These are phyloP conservation scores for Melanotaenia boesemani DNA, from an alignment of 2,797 vertebrate species.

Conservation along the genomic window DNA sequence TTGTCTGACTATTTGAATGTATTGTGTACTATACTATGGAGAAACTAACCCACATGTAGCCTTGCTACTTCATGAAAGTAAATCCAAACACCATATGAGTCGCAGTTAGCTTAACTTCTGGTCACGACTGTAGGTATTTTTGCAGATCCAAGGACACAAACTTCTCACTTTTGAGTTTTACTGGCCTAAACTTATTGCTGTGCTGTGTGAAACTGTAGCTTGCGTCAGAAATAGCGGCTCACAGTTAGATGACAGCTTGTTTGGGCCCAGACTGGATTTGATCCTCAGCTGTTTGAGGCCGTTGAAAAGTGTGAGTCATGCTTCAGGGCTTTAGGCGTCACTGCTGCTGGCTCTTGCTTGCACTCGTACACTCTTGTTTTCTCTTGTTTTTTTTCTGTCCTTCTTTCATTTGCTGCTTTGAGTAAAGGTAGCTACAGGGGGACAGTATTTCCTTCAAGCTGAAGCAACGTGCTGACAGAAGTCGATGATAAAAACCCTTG, in stretches of 20 bases:
- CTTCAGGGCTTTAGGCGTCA: constrained; percentile 44
- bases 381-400: constrained; percentile 9
- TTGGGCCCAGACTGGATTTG: constrained; percentile 59
- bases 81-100: constrained; percentile 37
- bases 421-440: constrained; percentile 9
- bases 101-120: constrained; percentile 4
- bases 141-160: background rate
- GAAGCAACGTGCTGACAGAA: constrained; percentile 19
- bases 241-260: constrained; percentile 57
- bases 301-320: constrained; percentile 72
- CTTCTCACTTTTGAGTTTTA: constrained; percentile 8
- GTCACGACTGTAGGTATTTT: constrained; percentile 8
- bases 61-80: constrained; percentile 4
- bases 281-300: constrained; percentile 70
- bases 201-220: constrained; percentile 41
- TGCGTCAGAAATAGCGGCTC: constrained; percentile 56
- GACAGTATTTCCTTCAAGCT: constrained; percentile 21
- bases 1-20: background rate
- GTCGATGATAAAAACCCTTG: constrained; percentile 12
- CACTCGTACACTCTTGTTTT: constrained; percentile 24
- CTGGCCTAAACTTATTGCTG: constrained; percentile 23
- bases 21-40: background rate
- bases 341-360: constrained; percentile 55
- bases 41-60: background rate
- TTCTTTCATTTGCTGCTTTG: constrained; percentile 9